Conservation (phyloP, 1,140 invertebrate genomes). For the Tenebrio molitor region DNA sequence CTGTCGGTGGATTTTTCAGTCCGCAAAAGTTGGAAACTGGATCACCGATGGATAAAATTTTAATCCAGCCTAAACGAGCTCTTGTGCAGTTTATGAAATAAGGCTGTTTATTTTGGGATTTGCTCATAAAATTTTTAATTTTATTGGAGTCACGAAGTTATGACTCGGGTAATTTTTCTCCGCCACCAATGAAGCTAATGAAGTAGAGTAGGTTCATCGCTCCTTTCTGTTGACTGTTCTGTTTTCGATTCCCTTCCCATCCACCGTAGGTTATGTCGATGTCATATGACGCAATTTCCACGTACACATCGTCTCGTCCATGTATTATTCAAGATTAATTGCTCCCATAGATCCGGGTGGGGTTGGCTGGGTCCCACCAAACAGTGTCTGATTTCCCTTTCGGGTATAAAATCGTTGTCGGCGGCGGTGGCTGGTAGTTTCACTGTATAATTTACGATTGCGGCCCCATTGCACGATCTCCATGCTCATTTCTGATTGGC, state of each 20-base stretch:
- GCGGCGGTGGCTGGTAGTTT: conserved; percentile 1
- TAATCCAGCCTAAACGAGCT: not conserved
- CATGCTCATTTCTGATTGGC: not conserved
- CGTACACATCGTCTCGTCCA: conserved; percentile 5
- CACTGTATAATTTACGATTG: conserved; percentile 31
- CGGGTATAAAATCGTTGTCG: conserved; percentile 32
- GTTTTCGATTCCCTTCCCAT: too few species aligned
- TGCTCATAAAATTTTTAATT: not conserved
- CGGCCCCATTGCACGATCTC: conserved; percentile 4
- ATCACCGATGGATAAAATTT: not conserved
- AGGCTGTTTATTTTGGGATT: not conserved
- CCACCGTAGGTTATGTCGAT: conserved; percentile 4
- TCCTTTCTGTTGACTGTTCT: too few species aligned
- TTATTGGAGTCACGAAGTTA: not conserved
- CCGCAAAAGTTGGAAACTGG: not conserved
- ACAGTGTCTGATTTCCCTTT: conserved; percentile 35
- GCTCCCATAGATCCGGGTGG: conserved; percentile 14
- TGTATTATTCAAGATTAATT: conserved; percentile 38
- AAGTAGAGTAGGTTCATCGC: too few species aligned
- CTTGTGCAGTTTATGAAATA: not conserved
- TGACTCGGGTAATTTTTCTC: not conserved
- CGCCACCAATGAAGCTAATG: too few species aligned
- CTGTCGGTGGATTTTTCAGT: too few species aligned
- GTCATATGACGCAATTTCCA: conserved; percentile 14
- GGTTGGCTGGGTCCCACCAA: conserved; percentile 11